Percentiles rank a stretch among this genome's conserved stretches.
Evolutionary conservation across 2,888 invertebrate genomes (phyloP).

Genomic region (Troides oblongomaculatus): DNA sequence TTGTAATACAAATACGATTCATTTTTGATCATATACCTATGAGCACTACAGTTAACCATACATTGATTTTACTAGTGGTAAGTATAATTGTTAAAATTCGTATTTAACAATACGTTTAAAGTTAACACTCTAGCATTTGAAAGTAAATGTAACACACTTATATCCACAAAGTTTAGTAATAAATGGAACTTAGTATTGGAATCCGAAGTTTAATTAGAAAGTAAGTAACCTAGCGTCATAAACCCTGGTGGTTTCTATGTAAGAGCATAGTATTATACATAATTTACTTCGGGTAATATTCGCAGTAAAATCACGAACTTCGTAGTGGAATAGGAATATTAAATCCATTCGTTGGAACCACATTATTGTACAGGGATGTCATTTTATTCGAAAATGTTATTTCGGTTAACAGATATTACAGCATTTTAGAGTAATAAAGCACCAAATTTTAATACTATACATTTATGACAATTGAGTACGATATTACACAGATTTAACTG

Average conservation of each 20-base stretch:
- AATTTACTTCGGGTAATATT: conserved; percentile 10
- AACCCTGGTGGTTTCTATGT: conserved; percentile 10
- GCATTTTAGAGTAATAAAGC: neutral
- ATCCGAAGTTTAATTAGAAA: conserved; percentile 25
- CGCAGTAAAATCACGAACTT: conserved; percentile 8
- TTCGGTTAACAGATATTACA: neutral
- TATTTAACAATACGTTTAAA: neutral
- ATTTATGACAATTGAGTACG: neutral
- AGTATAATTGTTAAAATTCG: no score
- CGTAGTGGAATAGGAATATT: conserved; percentile 8
- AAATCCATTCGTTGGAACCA: neutral
- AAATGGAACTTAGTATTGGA: conserved; percentile 22
- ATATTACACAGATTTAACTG: neutral
- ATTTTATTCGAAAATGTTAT: neutral
- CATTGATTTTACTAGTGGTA: neutral
- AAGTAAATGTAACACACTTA: neutral
- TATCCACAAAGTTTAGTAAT: conserved; percentile 22
- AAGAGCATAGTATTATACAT: conserved; percentile 9
- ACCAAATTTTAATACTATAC: neutral
- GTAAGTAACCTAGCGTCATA: conserved; percentile 17
- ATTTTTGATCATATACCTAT: no score
- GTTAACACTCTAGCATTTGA: neutral
- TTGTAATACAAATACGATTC: no score
- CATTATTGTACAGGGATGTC: neutral
- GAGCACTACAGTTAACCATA: neutral